phyloP scores from a whole-genome alignment of 2,888 invertebrate species.

The Plagodis dolabraria region DNA sequence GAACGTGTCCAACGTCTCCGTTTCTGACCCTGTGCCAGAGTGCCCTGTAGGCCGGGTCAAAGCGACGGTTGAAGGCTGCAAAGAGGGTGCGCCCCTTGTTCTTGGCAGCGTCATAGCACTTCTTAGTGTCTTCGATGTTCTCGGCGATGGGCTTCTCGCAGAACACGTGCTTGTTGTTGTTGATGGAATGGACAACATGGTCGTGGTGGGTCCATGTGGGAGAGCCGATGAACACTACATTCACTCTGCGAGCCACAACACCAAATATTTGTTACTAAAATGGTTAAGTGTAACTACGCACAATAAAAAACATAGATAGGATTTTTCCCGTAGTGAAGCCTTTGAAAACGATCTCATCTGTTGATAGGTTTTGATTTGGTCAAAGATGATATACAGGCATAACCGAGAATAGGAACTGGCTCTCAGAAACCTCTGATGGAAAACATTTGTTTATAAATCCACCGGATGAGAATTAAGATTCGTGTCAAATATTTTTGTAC shows the following conservation, averaged over 20 bases:
- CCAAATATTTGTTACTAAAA: too few species aligned
- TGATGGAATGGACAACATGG: slow-evolving; percentile 80
- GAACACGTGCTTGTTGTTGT: slow-evolving; percentile 86
- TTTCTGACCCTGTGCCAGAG: slow-evolving; percentile 77
- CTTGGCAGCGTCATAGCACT: slow-evolving; percentile 85
- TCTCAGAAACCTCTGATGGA: too few species aligned
- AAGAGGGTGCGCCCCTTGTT: slow-evolving; percentile 82
- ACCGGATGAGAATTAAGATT: too few species aligned
- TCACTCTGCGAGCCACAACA: slow-evolving; percentile 35
- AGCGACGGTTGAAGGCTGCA: slow-evolving; percentile 88
- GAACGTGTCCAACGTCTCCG: slow-evolving; percentile 86
- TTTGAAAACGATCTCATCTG: too few species aligned
- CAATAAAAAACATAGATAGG: too few species aligned
- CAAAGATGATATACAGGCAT: too few species aligned
- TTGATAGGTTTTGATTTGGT: too few species aligned
- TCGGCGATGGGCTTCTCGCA: slow-evolving; percentile 89
- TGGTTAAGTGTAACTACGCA: too few species aligned
- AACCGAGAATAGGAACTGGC: too few species aligned
- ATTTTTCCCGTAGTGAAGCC: too few species aligned
- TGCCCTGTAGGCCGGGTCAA: slow-evolving; percentile 85
- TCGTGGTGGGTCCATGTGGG: slow-evolving; percentile 86
- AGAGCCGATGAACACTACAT: slow-evolving; percentile 80
- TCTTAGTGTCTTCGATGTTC: slow-evolving; percentile 75
- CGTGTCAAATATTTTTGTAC: too few species aligned
- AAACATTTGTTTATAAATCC: too few species aligned